Evolutionary conservation across 2,888 invertebrate species (phyloP).

Genomic region (Dorcus parallelipipedus): DNA sequence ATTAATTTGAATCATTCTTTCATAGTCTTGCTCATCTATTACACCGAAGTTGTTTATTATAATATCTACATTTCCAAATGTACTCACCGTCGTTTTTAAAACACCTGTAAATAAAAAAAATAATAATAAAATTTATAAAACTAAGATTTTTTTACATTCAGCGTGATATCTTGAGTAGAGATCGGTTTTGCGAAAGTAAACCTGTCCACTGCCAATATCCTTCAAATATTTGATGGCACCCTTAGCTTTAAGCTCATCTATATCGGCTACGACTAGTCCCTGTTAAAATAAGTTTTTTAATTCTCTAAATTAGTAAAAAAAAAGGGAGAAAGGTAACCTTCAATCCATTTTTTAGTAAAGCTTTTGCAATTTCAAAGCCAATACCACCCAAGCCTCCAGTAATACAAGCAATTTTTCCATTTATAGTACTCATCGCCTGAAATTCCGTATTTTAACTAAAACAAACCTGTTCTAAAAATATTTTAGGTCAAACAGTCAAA

Average conservation of each 20-base stretch:
- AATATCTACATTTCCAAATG: conserved; percentile 12
- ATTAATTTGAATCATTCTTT: conserved; percentile 11
- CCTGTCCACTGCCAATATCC: conserved; percentile 6
- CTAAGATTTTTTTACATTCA: neutral
- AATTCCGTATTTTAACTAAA: neutral
- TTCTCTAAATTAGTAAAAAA: neutral
- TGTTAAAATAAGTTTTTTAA: conserved; percentile 2
- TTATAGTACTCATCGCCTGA: neutral
- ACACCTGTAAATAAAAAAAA: conserved; percentile 10
- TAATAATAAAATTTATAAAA: neutral
- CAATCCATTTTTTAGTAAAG: conserved; percentile 12
- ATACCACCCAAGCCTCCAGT: conserved; percentile 16
- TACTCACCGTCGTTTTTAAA: conserved; percentile 5
- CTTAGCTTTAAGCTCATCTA: neutral
- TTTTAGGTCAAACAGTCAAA: neutral
- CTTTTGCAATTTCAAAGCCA: conserved; percentile 10
- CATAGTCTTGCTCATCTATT: conserved; percentile 5
- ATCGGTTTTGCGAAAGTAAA: conserved; percentile 3
- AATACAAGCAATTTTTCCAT: conserved; percentile 12
- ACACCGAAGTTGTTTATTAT: conserved; percentile 11
- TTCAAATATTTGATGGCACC: conserved; percentile 1
- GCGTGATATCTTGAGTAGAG: conserved; percentile 1
- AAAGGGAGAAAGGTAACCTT: conserved; percentile 2
- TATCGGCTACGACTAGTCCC: conserved; percentile 13
- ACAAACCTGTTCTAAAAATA: too few species aligned